Evolutionary conservation across 2,888 invertebrate species (phyloP).

Genomic region (Exephanes ischioxanthus): DNA sequence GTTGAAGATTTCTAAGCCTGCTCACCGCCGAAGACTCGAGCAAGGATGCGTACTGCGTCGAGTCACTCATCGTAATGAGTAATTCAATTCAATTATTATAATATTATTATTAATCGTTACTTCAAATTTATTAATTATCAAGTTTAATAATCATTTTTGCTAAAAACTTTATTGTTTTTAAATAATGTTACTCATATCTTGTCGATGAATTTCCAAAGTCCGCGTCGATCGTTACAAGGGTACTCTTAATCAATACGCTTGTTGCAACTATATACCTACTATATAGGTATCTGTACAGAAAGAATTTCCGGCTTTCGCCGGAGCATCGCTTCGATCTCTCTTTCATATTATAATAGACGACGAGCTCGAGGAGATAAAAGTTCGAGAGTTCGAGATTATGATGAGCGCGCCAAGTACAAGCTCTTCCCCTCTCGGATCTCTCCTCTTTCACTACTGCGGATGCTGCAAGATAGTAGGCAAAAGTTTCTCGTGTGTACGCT

Average conservation of each 20-base stretch:
- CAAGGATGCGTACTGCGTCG: background rate
- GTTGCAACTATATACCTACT: background rate
- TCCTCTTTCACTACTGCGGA: background rate
- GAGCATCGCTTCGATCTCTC: slow-evolving; percentile 37
- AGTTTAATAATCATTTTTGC: too few species aligned
- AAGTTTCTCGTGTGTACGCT: slow-evolving; percentile 9
- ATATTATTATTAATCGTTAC: too few species aligned
- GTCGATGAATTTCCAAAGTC: background rate
- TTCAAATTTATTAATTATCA: too few species aligned
- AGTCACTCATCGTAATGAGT: background rate
- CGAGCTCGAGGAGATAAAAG: slow-evolving; percentile 9
- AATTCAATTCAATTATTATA: too few species aligned
- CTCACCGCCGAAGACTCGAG: background rate
- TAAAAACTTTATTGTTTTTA: background rate
- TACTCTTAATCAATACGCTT: background rate
- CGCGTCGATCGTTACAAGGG: background rate
- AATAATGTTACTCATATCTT: background rate
- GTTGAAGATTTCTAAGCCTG: background rate
- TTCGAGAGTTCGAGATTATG: slow-evolving; percentile 31
- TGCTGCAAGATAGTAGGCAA: background rate
- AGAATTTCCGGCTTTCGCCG: slow-evolving; percentile 26
- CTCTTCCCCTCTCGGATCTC: slow-evolving; percentile 1
- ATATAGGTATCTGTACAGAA: background rate
- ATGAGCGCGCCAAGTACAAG: slow-evolving; percentile 3
- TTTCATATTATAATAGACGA: slow-evolving; percentile 36